phyloP scores from a whole-genome alignment of 1,140 invertebrate species.

The Ceratosolen solmsi region DNA sequence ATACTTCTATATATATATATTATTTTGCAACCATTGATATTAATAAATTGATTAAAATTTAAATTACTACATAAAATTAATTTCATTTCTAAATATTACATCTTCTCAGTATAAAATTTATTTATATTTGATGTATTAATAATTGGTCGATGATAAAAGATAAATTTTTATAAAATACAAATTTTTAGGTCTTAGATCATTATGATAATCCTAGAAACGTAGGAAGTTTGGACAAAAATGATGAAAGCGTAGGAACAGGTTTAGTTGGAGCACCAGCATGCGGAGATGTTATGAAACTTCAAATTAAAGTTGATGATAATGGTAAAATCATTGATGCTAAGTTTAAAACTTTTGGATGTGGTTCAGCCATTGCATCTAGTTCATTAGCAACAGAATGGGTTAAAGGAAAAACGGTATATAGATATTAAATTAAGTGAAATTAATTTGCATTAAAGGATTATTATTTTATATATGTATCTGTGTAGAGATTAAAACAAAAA shows the following conservation, averaged over 20 bases:
- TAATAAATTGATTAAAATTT: no score
- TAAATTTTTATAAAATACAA: no score
- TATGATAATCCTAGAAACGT: constrained; percentile 99
- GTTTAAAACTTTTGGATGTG: constrained; percentile 99
- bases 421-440: neutral
- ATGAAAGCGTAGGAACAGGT: constrained; percentile 95
- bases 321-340: constrained; percentile 99
- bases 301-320: constrained; percentile 93
- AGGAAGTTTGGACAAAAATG: constrained; percentile 96
- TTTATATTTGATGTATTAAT: no score
- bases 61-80: no score
- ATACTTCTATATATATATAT: no score
- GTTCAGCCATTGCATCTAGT: constrained; percentile 98
- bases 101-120: neutral
- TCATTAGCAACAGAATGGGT: constrained; percentile 99
- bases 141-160: neutral
- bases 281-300: constrained; percentile 99
- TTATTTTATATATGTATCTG: neutral
- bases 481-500: neutral
- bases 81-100: neutral
- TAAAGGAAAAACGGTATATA: constrained; percentile 92
- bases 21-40: no score
- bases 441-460: neutral
- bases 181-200: constrained; percentile 93
- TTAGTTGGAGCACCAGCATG: constrained; percentile 99